These are phyloP conservation scores for Allacma fusca DNA, from an alignment of 2,888 invertebrate species.

Conservation along the genomic window DNA sequence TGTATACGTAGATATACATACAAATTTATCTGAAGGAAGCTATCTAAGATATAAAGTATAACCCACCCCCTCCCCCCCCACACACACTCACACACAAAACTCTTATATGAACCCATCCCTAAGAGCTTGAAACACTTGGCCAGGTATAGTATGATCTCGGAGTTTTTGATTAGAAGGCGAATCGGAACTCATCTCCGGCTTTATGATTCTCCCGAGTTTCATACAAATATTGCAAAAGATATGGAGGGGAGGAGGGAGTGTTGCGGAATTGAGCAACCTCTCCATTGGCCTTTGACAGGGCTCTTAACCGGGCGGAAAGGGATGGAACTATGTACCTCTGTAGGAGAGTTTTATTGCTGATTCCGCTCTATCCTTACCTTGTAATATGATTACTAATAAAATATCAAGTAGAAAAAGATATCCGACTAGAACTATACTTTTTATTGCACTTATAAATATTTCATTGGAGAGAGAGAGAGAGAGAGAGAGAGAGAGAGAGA, in stretches of 20 bases:
- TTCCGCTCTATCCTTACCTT: conserved; percentile 13
- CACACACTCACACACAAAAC: no score
- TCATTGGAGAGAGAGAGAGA: background rate
- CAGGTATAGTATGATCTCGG: conserved; percentile 11
- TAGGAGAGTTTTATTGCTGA: conserved; percentile 17
- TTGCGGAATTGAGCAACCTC: background rate
- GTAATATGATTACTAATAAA: conserved; percentile 28
- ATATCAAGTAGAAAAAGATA: conserved; percentile 23
- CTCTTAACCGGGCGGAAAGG: background rate
- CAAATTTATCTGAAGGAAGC: no score
- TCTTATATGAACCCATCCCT: background rate
- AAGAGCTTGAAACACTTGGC: background rate
- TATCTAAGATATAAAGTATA: no score
- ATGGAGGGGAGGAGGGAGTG: background rate
- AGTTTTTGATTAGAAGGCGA: conserved; percentile 22
- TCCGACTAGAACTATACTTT: background rate
- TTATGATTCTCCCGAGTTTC: conserved; percentile 7
- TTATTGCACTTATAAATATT: conserved; percentile 36
- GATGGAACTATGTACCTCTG: no score
- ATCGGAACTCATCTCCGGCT: background rate
- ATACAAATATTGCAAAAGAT: conserved; percentile 5
- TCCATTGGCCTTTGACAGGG: background rate
- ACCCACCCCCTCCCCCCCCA: background rate
- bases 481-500: background rate
- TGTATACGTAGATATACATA: no score